Evolutionary conservation across 2,797 vertebrate genomes (phyloP).

Genomic region (Lepidocolaptes lacrymiger): DNA sequence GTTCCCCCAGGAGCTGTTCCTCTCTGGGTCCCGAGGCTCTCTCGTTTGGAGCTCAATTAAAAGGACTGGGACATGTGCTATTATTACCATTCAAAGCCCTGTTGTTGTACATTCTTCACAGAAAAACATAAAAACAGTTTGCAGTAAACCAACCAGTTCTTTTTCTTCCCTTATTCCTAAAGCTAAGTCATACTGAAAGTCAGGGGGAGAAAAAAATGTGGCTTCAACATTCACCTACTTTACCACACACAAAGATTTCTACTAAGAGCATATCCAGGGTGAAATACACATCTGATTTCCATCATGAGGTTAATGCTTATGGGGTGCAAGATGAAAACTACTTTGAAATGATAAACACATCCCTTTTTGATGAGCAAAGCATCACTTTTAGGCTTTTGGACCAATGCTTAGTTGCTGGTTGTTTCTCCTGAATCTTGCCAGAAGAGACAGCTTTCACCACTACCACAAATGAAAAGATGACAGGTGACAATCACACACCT

Average conservation of each 20-base stretch:
- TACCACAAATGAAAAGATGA: background rate
- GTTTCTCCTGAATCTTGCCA: background rate
- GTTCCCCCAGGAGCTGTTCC: background rate
- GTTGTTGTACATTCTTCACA: conserved; percentile 44
- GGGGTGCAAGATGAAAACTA: background rate
- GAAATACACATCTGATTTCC: conserved; percentile 41
- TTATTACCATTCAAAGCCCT: conserved; percentile 13
- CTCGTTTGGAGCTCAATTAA: background rate
- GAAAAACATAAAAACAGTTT: conserved; percentile 3
- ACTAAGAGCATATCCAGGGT: conserved; percentile 52
- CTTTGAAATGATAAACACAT: background rate
- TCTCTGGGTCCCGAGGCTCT: no score
- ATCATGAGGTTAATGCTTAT: conserved; percentile 17
- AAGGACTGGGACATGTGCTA: background rate
- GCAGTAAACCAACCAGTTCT: conserved; percentile 3
- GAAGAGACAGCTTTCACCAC: background rate
- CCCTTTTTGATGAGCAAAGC: conserved; percentile 6
- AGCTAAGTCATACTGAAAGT: conserved; percentile 24
- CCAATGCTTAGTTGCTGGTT: background rate
- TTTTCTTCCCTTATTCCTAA: conserved; percentile 47
- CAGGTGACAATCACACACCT: background rate
- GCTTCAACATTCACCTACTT: conserved; percentile 62
- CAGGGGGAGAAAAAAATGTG: background rate
- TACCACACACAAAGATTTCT: conserved; percentile 52
- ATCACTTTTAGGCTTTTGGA: conserved; percentile 27